A percentile compares a stretch with the other conserved stretches of the same genome.
These are phyloP conservation scores for Riparia riparia DNA, from an alignment of 2,113 vertebrate species.

Conservation along the genomic window DNA sequence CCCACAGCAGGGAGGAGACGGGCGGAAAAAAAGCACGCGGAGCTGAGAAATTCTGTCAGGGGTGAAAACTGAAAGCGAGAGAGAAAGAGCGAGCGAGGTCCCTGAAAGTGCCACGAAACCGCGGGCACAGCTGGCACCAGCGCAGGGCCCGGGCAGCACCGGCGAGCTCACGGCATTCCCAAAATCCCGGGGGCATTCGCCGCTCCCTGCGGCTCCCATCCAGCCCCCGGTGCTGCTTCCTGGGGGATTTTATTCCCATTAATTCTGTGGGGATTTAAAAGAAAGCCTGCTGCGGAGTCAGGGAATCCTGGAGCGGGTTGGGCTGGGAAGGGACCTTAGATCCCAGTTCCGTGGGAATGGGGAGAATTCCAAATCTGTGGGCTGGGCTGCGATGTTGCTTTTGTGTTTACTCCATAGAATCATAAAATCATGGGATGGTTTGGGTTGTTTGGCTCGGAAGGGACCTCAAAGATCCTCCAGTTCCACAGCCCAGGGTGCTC, in stretches of 20 bases:
- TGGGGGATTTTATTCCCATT: rapidly evolving
- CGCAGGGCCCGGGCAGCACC: rapidly evolving
- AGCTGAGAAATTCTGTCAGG: not conserved
- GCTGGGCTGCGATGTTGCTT: rapidly evolving
- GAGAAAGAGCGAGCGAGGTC: not conserved
- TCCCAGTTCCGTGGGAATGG: not conserved
- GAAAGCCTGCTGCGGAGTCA: rapidly evolving
- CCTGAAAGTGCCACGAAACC: not conserved
- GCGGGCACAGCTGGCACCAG: rapidly evolving
- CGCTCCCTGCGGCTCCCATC: not conserved
- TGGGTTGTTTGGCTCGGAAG: not conserved
- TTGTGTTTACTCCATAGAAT: rapidly evolving
- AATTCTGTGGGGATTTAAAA: rapidly evolving
- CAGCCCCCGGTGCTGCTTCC: rapidly evolving
- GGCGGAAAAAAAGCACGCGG: not conserved
- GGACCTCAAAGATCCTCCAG: rapidly evolving
- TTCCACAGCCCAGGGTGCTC: not conserved
- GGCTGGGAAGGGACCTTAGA: not conserved
- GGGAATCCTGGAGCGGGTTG: not conserved
- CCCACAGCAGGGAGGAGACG: not conserved
- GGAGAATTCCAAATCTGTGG: not conserved
- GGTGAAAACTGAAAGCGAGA: not conserved
- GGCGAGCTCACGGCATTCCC: not conserved
- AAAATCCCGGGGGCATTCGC: not conserved
- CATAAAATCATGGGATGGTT: not conserved